Evolutionary conservation across 2,888 invertebrate species (phyloP), one percentile per base, ranked within the genome.

Genomic region (Argyresthia goedartella): DNA sequence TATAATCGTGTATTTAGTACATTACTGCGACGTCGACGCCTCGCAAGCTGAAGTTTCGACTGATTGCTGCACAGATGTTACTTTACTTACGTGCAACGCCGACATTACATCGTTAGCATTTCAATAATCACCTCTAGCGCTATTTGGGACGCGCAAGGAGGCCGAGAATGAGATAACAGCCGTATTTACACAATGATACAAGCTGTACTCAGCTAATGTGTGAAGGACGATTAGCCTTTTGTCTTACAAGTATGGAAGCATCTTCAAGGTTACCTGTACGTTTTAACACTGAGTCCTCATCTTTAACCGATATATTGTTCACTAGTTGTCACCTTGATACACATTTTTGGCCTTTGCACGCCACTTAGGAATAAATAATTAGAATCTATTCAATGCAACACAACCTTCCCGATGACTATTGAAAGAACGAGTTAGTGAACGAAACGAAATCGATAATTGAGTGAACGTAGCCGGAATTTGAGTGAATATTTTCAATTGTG

Each of bases 171-270:
- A 48, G 76, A 78, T 78, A 77, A 78, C 74, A 51, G 74, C 72
- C 71, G 76, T 81, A 79, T 80, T 80, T 76, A 81, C 75, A 78
- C 80, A 82, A 54, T 74, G 35, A 36, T 49, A 47, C 42, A 50
- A 69, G 73, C 77, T 76, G 69, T 67, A 70, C 71, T 65, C 49
- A 69, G 74, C 71, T 78, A 80, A 81, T 78, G 79, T 79, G 79
- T 81, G 85, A 85, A 85, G 85, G 85, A 81, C 84, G 25, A 36
- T 50, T 52, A 66, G 70, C 73, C 81, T 82, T 81, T 82, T 82
- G 81, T 84, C 70, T 77, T 72, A 66, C 59, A 66, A 46, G 36
- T 42, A 65, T 62, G 58, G 68, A 69, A 76, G 69, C 69, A 76
- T 76, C 74, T 71, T 74, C 69, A 66, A 67, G 58, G 63, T 78